Evolutionary conservation across 2,888 invertebrate species (phyloP).

Genomic region (Conus canariensis): DNA sequence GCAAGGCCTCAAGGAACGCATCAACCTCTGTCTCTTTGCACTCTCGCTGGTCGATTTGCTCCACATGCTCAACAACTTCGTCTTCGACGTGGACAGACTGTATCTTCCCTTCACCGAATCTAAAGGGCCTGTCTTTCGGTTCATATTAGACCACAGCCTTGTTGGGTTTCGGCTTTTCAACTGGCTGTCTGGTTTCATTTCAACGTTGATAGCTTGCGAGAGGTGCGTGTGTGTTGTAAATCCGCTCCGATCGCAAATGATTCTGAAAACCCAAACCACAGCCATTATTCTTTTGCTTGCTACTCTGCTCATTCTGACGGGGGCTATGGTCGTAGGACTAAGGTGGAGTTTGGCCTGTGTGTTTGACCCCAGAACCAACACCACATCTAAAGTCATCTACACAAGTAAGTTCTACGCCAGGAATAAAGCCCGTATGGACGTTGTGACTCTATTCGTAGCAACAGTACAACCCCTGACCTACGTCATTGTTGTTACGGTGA

Average conservation of each 20-base stretch:
- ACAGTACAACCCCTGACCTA: not conserved
- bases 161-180: no score
- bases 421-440: not conserved
- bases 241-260: slow-evolving; percentile 20
- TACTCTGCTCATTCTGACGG: not conserved
- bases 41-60: no score
- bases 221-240: slow-evolving; percentile 30
- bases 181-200: not conserved
- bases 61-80: no score
- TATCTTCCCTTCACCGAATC: no score
- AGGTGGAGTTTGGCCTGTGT: slow-evolving; percentile 8
- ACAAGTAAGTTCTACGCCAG: slow-evolving; percentile 28
- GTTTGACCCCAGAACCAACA: slow-evolving; percentile 5
- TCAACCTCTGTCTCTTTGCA: not conserved
- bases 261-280: slow-evolving; percentile 30
- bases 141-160: no score
- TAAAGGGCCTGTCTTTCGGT: no score
- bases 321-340: not conserved
- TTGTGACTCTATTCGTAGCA: not conserved
- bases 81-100: no score
- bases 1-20: slow-evolving; percentile 26
- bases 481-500: not conserved
- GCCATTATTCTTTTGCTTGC: not conserved
- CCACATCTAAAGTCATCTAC: not conserved
- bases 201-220: slow-evolving; percentile 36